Evolutionary conservation across 2,113 vertebrate species (phyloP).

Genomic region (Myanophis thanlyinensis): DNA sequence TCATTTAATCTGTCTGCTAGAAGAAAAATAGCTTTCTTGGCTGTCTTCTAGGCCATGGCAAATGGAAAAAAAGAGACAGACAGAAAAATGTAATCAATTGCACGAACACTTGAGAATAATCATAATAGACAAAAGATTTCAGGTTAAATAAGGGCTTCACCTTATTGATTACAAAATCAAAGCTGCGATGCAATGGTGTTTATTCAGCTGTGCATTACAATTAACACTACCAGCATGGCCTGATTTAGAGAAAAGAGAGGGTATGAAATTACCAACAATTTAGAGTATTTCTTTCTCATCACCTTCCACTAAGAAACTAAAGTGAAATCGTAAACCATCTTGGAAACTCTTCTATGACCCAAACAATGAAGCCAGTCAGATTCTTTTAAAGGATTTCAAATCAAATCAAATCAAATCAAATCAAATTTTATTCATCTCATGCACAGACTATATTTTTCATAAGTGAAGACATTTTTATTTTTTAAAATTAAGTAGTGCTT

Average conservation of each 20-base stretch:
- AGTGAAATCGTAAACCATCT: neutral
- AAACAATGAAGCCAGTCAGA: neutral
- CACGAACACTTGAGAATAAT: neutral
- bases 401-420: too few relatives aligned
- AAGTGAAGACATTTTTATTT: neutral
- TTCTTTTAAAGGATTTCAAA: neutral
- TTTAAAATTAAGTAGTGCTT: neutral
- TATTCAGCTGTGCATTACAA: neutral
- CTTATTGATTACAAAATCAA: neutral
- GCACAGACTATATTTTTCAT: too few relatives aligned
- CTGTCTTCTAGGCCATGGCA: neutral
- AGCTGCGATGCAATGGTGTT: neutral
- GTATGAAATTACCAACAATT: neutral
- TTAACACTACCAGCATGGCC: neutral
- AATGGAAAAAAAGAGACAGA: neutral
- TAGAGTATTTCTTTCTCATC: neutral
- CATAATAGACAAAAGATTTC: neutral
- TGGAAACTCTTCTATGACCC: neutral
- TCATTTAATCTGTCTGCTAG: neutral
- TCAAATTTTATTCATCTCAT: too few relatives aligned
- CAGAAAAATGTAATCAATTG: neutral
- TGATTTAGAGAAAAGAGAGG: neutral
- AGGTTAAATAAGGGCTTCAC: neutral
- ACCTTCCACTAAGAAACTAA: neutral
- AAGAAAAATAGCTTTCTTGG: neutral